phyloP scores from a whole-genome alignment of 2,113 vertebrate genomes.

The Hassar affinis region DNA sequence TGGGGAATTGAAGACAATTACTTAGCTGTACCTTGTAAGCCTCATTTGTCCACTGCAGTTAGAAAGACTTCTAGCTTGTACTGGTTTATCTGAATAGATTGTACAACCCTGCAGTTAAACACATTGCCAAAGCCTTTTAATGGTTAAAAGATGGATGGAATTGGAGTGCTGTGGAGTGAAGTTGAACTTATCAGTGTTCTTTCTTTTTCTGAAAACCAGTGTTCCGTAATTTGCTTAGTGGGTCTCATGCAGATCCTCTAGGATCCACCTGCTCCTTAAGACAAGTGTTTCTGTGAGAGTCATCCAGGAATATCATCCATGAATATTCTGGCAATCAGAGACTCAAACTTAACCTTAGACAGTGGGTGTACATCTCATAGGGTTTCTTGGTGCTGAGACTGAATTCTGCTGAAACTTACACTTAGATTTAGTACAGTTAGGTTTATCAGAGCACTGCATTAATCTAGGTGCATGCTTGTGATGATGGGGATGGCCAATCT shows the following conservation, averaged over 20 bases:
- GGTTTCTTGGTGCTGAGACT: too few relatives aligned
- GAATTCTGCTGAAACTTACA: too few relatives aligned
- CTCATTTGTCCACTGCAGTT: background rate
- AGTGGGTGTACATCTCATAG: too few relatives aligned
- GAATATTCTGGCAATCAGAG: too few relatives aligned
- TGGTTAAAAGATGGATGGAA: background rate
- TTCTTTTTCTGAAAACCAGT: background rate
- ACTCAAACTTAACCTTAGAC: too few relatives aligned
- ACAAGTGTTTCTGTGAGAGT: background rate
- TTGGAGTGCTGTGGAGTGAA: background rate
- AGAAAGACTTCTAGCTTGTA: background rate
- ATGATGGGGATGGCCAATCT: too few relatives aligned
- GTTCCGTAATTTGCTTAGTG: background rate
- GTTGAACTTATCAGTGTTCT: background rate
- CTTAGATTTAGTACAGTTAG: too few relatives aligned
- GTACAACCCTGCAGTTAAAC: background rate
- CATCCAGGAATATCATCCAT: background rate
- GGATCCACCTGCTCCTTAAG: background rate
- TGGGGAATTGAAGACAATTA: too few relatives aligned
- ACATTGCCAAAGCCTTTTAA: background rate
- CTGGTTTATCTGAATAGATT: background rate
- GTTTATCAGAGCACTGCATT: too few relatives aligned
- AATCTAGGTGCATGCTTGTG: too few relatives aligned
- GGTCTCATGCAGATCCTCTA: background rate
- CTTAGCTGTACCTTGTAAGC: too few relatives aligned